These are phyloP conservation scores for Bombus terrestris DNA, from an alignment of 1,140 invertebrate genomes.

Conservation along the genomic window DNA sequence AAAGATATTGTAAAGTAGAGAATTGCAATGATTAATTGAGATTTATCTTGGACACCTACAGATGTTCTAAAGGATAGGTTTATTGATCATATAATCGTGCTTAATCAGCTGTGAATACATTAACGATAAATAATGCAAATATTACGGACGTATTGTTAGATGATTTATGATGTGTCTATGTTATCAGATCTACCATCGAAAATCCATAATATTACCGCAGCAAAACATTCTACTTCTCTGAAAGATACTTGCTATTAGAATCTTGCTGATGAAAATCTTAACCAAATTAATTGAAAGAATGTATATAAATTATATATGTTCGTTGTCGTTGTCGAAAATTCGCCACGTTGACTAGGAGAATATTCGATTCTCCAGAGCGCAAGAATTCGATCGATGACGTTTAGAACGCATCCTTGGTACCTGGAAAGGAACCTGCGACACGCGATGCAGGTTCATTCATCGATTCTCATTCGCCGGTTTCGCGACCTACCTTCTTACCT, in stretches of 20 bases:
- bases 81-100: background rate
- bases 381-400: background rate
- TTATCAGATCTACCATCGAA: no score
- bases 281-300: no score
- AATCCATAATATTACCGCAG: no score
- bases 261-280: no score
- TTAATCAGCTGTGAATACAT: background rate
- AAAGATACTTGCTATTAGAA: no score
- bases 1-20: no score
- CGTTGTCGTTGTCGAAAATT: background rate
- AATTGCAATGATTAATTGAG: no score
- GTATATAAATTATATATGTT: no score
- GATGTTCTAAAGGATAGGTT: background rate
- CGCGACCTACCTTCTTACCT: constrained; percentile 34
- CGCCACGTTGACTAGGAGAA: background rate
- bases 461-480: constrained; percentile 24
- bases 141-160: background rate
- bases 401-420: background rate
- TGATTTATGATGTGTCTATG: no score
- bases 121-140: background rate
- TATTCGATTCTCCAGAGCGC: background rate
- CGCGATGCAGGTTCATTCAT: constrained; percentile 27
- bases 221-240: no score
- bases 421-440: constrained; percentile 12
- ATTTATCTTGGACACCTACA: background rate